phyloP scores from a whole-genome alignment of 2,113 vertebrate species.

The Pica pica region DNA sequence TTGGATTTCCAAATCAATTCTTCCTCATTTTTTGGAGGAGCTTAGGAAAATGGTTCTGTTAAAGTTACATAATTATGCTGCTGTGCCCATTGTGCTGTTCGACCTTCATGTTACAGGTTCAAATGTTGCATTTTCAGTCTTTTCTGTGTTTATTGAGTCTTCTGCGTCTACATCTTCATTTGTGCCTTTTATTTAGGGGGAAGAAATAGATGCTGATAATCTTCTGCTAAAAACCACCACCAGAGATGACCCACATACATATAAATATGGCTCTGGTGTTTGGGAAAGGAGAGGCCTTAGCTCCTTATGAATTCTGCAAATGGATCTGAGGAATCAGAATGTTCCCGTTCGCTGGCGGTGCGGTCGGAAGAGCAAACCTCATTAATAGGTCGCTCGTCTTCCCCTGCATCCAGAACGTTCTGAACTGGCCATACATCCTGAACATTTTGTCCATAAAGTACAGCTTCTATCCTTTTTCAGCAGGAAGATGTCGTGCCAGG shows the following conservation, averaged over 20 bases:
- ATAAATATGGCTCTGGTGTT: neutral
- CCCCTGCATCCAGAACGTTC: neutral
- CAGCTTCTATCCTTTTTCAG: neutral
- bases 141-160: neutral
- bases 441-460: neutral
- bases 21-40: neutral
- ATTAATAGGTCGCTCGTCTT: rapidly evolving
- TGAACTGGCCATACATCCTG: neutral
- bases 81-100: neutral
- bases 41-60: neutral
- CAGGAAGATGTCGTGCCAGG: neutral
- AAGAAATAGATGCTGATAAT: neutral
- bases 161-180: neutral
- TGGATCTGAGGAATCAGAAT: neutral
- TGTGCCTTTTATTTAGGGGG: neutral
- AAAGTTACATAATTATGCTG: neutral
- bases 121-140: neutral
- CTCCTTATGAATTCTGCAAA: neutral
- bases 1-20: neutral
- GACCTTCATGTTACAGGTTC: neutral
- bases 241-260: neutral
- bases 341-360: neutral
- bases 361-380: neutral
- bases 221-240: neutral
- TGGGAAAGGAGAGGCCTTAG: neutral